Evolutionary conservation across 2,888 invertebrate genomes (phyloP).

Genomic region (Caenorhabditis becei): DNA sequence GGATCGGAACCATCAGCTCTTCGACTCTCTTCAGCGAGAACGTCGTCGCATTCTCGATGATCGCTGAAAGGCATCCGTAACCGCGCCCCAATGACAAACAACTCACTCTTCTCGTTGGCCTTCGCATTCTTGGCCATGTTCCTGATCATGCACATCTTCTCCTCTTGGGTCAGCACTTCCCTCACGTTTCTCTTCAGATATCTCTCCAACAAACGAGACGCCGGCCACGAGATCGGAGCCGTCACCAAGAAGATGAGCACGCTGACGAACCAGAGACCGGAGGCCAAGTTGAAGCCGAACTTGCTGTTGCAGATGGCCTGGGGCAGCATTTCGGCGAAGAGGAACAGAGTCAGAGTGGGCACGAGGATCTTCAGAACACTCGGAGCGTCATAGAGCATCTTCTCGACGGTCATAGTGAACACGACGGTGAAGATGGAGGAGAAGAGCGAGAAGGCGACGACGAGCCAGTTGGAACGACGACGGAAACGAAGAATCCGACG

Average conservation of each 20-base stretch:
- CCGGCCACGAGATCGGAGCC: constrained; percentile 45
- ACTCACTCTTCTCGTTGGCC: constrained; percentile 39
- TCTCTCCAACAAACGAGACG: constrained; percentile 22
- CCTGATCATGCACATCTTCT: constrained; percentile 54
- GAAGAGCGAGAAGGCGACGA: constrained; percentile 49
- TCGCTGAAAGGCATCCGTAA: constrained; percentile 19
- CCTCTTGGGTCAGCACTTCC: constrained; percentile 60
- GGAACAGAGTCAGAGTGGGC: constrained; percentile 31
- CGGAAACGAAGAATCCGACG: constrained; percentile 48
- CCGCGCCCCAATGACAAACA: neutral
- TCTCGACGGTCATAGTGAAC: constrained; percentile 48
- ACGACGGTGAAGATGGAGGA: constrained; percentile 50
- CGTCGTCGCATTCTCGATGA: constrained; percentile 49
- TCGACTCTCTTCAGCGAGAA: constrained; percentile 52
- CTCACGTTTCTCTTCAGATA: constrained; percentile 52
- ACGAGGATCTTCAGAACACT: constrained; percentile 38
- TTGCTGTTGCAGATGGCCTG: constrained; percentile 58
- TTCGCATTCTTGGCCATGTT: constrained; percentile 57
- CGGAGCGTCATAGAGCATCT: constrained; percentile 34
- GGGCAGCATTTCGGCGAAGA: constrained; percentile 54
- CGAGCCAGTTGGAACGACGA: constrained; percentile 51
- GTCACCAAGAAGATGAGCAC: constrained; percentile 42
- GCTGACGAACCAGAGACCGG: constrained; percentile 50
- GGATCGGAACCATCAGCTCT: constrained; percentile 60
- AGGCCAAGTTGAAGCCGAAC: constrained; percentile 51